phyloP scores from a whole-genome alignment of 2,888 invertebrate species.

The Meliscaeva auricollis region DNA sequence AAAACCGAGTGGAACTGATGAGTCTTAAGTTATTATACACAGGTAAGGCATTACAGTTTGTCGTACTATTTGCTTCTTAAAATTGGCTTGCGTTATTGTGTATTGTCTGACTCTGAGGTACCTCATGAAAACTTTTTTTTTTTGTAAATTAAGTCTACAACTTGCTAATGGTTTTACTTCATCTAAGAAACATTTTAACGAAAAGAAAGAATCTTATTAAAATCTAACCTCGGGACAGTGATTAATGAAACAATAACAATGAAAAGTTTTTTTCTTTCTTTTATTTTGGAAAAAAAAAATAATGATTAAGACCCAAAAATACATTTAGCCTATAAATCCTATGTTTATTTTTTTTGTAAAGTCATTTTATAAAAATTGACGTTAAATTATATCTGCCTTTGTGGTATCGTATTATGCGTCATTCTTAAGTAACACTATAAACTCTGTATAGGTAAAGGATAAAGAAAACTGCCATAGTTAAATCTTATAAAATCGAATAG shows the following conservation, averaged over 20 bases:
- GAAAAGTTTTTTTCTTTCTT: not conserved
- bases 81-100: too few relatives aligned
- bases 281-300: too few relatives aligned
- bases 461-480: constrained; percentile 20
- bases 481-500: not conserved
- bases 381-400: constrained; percentile 33
- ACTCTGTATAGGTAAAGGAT: constrained; percentile 29
- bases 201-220: not conserved
- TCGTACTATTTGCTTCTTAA: too few relatives aligned
- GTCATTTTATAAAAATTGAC: constrained; percentile 47
- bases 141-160: too few relatives aligned
- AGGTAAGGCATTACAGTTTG: too few relatives aligned
- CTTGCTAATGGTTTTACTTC: not conserved
- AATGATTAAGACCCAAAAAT: not conserved
- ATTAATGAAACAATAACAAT: constrained; percentile 3
- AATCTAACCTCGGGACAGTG: not conserved
- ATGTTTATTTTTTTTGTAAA: constrained; percentile 17
- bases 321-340: not conserved
- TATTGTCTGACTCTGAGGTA: too few relatives aligned
- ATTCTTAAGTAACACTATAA: not conserved
- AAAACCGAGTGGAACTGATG: too few relatives aligned
- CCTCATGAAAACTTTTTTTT: too few relatives aligned
- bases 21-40: too few relatives aligned
- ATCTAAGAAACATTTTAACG: not conserved
- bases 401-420: constrained; percentile 29